Evolutionary conservation across 2,797 vertebrate species (phyloP).

Genomic region (Chromobotia macracanthus): DNA sequence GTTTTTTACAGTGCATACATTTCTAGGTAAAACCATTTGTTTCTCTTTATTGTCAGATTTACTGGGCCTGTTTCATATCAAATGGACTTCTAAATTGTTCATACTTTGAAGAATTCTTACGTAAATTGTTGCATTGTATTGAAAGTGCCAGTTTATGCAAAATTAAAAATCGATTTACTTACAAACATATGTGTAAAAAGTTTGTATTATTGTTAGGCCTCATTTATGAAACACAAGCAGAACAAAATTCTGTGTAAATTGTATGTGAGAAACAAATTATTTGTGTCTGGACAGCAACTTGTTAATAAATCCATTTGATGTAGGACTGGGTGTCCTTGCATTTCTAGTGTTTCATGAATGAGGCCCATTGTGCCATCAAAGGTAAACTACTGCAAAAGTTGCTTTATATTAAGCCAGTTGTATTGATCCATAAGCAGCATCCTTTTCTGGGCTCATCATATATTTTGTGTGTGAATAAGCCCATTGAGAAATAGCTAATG

Average conservation of each 20-base stretch:
- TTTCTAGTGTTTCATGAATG: background rate
- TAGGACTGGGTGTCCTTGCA: background rate
- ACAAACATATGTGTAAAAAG: background rate
- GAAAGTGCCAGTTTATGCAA: background rate
- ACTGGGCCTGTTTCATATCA: slow-evolving; percentile 4
- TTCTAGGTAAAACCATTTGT: slow-evolving; percentile 14
- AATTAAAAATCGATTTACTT: too few species aligned
- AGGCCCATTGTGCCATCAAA: slow-evolving; percentile 60
- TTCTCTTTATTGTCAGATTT: background rate
- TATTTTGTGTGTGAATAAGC: slow-evolving; percentile 40
- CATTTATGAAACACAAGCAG: background rate
- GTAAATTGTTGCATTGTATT: background rate
- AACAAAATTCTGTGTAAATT: slow-evolving; percentile 7
- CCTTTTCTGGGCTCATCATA: slow-evolving; percentile 63
- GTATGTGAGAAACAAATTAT: background rate
- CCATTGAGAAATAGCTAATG: slow-evolving; percentile 3
- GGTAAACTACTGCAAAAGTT: slow-evolving; percentile 66
- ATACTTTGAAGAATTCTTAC: background rate
- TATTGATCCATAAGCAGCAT: slow-evolving; percentile 61
- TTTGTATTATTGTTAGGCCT: background rate
- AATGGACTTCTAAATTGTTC: background rate
- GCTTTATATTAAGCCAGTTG: slow-evolving; percentile 66
- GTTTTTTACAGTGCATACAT: too few species aligned
- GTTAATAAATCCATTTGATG: background rate
- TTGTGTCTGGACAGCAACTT: too few species aligned